A percentile compares a stretch with the other conserved stretches of the same genome.
Evolutionary conservation across 2,797 vertebrate genomes (phyloP).

Genomic region (Enteromius paludinosus): DNA sequence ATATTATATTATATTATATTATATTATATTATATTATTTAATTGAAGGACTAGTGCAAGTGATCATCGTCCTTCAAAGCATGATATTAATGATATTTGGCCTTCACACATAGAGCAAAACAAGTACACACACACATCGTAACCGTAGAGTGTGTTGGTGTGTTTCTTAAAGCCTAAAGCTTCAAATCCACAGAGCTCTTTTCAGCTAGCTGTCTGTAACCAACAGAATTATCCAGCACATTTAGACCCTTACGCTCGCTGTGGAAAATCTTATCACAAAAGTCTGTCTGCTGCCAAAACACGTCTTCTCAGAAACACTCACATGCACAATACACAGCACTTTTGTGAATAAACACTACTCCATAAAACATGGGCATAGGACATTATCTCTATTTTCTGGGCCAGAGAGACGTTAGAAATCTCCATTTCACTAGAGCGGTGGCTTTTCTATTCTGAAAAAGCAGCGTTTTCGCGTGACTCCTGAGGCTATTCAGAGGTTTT

Average conservation of each 20-base stretch:
- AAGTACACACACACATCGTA: background rate
- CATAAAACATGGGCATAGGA: slow-evolving; percentile 9
- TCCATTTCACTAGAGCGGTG: background rate
- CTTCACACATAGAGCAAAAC: background rate
- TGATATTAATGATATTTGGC: background rate
- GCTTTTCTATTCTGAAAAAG: background rate
- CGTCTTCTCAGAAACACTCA: slow-evolving; percentile 39
- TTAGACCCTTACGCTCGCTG: slow-evolving; percentile 1
- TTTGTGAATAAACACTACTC: background rate
- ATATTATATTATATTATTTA: background rate
- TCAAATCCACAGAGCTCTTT: slow-evolving; percentile 15
- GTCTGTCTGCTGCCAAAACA: slow-evolving; percentile 32
- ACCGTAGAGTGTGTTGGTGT: slow-evolving; percentile 19
- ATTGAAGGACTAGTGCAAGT: background rate
- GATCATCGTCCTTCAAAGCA: background rate
- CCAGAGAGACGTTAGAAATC: background rate
- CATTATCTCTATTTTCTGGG: slow-evolving; percentile 16
- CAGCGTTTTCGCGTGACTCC: background rate
- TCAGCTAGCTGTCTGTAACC: slow-evolving; percentile 33
- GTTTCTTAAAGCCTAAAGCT: slow-evolving; percentile 22
- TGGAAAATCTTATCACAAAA: slow-evolving; percentile 30
- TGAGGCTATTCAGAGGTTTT: slow-evolving; percentile 18
- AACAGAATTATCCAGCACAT: slow-evolving; percentile 37
- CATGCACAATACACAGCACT: slow-evolving; percentile 39
- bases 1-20: too few species aligned